Evolutionary conservation across 2,888 invertebrate genomes (phyloP), one percentile per base, ranked within the genome.

Genomic region (Orchesella flavescens): DNA sequence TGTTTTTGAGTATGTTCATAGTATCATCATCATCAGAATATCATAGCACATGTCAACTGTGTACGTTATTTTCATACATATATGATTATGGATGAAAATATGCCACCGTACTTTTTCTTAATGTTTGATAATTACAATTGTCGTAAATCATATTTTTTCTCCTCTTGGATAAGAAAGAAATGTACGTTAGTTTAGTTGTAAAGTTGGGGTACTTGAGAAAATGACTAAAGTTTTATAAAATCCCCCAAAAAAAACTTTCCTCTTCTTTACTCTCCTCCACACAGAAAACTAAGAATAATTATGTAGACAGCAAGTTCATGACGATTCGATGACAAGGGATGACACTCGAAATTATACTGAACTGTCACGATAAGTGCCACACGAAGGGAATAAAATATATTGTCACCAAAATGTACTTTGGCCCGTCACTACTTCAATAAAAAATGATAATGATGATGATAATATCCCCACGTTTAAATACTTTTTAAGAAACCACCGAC

Each of bases 311-410:
- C 69, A 69, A 69, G 69, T 69, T 59, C 77, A 69, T 78, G 77
- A 78, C 77, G 44, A 61, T 59, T 46, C 15, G 77, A 78, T 69
- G 77, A 78, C 77, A 78, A 61, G 53, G 34, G 46, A 61, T 78
- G 49, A 78, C 69, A 78, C 68, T 68, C 19, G 76, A 57, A 65
- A 77, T 77, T 69, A 78, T 59, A 59, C 76, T 34, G 68, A 77
- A 57, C 49, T 77, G 75, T 77, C 61, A 17, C 23, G 21, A n/a
- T 21, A 17, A 68, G 15, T 34, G 34, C 17, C 17, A 69, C 61
- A 61, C 61, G 59, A 69, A 69, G 24, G 66, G 66, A 55, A 65
- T 69, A 69, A 78, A 55, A 44, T 61, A 46, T 44, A 49, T 57
- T 57, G 74, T 75, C 74, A 75, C 63, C 61, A 24, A n/a, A n/a